phyloP scores from a whole-genome alignment of 2,113 vertebrate species.

The Oriolus oriolus region DNA sequence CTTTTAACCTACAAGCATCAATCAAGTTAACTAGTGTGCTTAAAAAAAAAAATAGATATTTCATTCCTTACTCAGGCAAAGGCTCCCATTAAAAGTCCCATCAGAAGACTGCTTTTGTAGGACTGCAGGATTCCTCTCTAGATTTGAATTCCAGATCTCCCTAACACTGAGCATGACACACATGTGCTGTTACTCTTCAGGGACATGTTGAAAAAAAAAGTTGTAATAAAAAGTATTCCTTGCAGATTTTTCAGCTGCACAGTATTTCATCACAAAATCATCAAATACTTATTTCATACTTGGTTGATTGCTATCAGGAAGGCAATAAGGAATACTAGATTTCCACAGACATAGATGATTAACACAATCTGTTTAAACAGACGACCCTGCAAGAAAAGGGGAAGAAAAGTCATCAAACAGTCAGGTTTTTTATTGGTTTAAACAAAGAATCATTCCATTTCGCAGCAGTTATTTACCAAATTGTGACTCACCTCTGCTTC shows the following conservation, averaged over 20 bases:
- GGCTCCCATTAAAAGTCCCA: neutral
- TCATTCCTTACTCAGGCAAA: neutral
- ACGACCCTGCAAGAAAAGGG: constrained; percentile 70
- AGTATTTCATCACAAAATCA: neutral
- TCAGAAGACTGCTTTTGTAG: neutral
- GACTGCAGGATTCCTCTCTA: neutral
- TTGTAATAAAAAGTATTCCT: neutral
- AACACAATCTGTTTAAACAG: constrained; percentile 78
- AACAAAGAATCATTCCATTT: neutral
- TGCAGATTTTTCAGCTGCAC: neutral
- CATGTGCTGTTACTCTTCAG: neutral
- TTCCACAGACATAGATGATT: constrained; percentile 79
- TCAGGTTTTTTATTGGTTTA: neutral
- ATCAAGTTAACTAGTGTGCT: neutral
- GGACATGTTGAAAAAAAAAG: neutral
- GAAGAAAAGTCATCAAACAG: neutral
- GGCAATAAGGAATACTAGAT: constrained; percentile 71
- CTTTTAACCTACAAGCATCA: neutral
- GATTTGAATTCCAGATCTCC: neutral
- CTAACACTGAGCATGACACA: neutral
- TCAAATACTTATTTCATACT: constrained; percentile 55
- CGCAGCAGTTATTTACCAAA: neutral
- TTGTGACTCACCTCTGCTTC: constrained; percentile 67
- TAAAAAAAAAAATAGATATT: neutral
- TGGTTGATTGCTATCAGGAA: constrained; percentile 74